Percentiles rank a stretch among this genome's conserved stretches.
phyloP scores from a whole-genome alignment of 2,888 invertebrate species.

The Helleia helle region DNA sequence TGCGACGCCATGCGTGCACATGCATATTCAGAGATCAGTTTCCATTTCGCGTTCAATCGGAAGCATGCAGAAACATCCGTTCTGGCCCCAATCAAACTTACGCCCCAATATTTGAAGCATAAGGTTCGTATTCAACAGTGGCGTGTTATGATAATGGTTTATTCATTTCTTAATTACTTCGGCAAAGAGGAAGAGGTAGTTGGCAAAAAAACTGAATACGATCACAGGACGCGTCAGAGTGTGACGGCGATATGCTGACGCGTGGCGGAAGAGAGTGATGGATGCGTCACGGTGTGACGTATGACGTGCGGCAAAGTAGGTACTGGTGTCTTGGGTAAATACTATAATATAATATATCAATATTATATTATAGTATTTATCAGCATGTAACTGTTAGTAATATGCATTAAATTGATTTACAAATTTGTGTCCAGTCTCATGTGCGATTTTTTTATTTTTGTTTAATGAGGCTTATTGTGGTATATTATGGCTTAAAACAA shows the following conservation, averaged over 20 bases:
- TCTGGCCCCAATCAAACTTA: constrained; percentile 33
- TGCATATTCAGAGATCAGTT: constrained; percentile 69
- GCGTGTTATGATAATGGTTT: constrained; percentile 34
- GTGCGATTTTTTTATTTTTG: too few species aligned
- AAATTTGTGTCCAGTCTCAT: too few species aligned
- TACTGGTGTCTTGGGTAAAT: too few species aligned
- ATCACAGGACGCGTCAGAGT: constrained; percentile 46
- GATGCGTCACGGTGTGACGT: constrained; percentile 31
- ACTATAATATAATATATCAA: too few species aligned
- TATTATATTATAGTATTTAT: too few species aligned
- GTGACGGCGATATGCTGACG: constrained; percentile 42
- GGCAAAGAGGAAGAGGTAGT: constrained; percentile 48
- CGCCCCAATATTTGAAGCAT: constrained; percentile 29
- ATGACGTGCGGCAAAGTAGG: too few species aligned
- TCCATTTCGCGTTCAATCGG: constrained; percentile 67
- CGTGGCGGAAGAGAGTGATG: constrained; percentile 46
- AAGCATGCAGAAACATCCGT: constrained; percentile 42
- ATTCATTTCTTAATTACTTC: constrained; percentile 55
- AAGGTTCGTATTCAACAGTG: constrained; percentile 25
- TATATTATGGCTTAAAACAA: too few species aligned
- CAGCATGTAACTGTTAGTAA: too few species aligned
- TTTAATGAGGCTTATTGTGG: too few species aligned
- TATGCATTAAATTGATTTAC: too few species aligned
- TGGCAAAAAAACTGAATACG: constrained; percentile 27
- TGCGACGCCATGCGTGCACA: constrained; percentile 39